Percentiles rank a stretch among this genome's conserved stretches.
phyloP scores from a whole-genome alignment of 2,797 vertebrate genomes.

The Bryconaethiops microstoma region DNA sequence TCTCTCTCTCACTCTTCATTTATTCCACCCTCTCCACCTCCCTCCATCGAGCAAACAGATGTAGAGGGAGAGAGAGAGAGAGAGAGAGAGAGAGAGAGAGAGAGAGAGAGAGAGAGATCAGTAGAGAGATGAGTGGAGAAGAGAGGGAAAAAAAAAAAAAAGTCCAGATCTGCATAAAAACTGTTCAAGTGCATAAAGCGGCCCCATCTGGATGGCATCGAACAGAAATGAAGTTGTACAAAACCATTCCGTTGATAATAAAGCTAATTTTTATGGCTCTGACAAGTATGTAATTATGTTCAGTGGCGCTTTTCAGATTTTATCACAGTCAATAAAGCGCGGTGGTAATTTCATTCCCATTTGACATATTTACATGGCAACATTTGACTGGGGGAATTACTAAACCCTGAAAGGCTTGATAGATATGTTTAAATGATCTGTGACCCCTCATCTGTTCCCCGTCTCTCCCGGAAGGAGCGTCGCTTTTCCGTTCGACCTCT shows the following conservation, averaged over 20 bases:
- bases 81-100: conserved; percentile 79
- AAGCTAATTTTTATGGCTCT: conserved; percentile 97
- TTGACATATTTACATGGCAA: conserved; percentile 99
- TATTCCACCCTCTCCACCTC: conserved; percentile 39
- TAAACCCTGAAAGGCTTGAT: conserved; percentile 96
- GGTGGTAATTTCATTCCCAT: conserved; percentile 99
- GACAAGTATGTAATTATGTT: conserved; percentile 98
- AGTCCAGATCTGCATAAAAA: conserved; percentile 93
- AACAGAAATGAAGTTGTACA: conserved; percentile 99
- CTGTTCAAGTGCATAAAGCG: conserved; percentile 97
- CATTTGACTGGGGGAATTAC: conserved; percentile 99
- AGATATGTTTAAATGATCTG: conserved; percentile 99
- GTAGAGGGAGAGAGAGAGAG: conserved; percentile 82
- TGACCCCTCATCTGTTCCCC: conserved; percentile 98
- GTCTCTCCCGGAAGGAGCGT: conserved; percentile 93
- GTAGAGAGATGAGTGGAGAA: conserved; percentile 1
- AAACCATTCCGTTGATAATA: conserved; percentile 97
- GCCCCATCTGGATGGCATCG: conserved; percentile 99
- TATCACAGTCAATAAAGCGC: conserved; percentile 98
- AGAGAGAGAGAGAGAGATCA: conserved; percentile 82
- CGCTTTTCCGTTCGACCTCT: conserved; percentile 96
- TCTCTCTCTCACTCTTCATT: conserved; percentile 21
- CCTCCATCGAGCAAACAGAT: conserved; percentile 78
- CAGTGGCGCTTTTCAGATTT: conserved; percentile 98
- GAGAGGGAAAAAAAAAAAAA: conserved; percentile 22